phyloP scores from a whole-genome alignment of 1,140 invertebrate species.

The Octopus sinensis region DNA sequence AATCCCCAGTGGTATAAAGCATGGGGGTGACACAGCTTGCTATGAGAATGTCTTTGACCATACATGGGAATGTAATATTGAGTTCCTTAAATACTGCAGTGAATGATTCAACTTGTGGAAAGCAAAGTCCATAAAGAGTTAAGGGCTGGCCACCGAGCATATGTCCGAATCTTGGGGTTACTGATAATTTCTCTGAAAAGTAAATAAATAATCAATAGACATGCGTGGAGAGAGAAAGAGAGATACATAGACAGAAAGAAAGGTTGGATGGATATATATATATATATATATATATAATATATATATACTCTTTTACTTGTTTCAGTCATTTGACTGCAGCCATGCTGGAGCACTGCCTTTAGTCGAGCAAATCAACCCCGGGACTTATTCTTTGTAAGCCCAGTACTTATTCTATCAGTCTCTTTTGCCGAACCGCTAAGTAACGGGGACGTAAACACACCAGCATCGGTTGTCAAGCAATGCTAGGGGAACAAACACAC shows the following conservation, averaged over 20 bases:
- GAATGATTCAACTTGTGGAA: slow-evolving; percentile 16
- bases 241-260: background rate
- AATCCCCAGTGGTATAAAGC: slow-evolving; percentile 31
- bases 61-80: slow-evolving; percentile 32
- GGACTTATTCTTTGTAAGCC: too few species aligned
- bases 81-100: slow-evolving; percentile 27
- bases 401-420: too few species aligned
- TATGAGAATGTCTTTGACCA: slow-evolving; percentile 11
- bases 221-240: background rate
- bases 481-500: too few species aligned
- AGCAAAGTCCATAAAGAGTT: slow-evolving; percentile 33
- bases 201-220: slow-evolving; percentile 13
- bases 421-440: too few species aligned
- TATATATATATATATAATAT: background rate
- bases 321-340: too few species aligned
- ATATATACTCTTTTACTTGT: too few species aligned
- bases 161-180: slow-evolving; percentile 25
- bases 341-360: too few species aligned
- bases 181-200: slow-evolving; percentile 27
- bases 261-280: background rate
- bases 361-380: too few species aligned
- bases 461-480: too few species aligned
- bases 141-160: slow-evolving; percentile 38
- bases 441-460: too few species aligned
- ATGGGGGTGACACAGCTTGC: slow-evolving; percentile 30